These are phyloP conservation scores for Podarcis muralis DNA, from an alignment of 2,113 vertebrate genomes.

Conservation along the genomic window DNA sequence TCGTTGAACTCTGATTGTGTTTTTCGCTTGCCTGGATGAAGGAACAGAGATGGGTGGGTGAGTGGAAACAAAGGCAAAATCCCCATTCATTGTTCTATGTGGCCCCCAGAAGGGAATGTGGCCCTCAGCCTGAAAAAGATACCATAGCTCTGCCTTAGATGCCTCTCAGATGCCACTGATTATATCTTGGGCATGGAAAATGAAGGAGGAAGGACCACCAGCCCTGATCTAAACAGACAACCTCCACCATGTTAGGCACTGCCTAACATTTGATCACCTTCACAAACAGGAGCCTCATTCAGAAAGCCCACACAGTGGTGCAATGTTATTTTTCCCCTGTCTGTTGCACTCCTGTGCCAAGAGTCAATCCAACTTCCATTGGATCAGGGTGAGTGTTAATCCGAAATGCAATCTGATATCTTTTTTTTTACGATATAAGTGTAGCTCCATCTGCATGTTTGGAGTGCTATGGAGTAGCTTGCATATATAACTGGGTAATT, in stretches of 20 bases:
- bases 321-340: no score
- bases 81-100: no score
- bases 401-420: conserved; percentile 30
- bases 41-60: no score
- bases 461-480: conserved; percentile 20
- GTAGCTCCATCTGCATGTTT: conserved; percentile 45
- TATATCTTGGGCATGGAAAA: no score
- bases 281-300: background rate
- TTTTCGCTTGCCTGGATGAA: no score
- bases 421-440: conserved; percentile 42
- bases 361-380: background rate
- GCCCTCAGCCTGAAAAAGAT: no score
- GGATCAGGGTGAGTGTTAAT: conserved; percentile 8
- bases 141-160: no score
- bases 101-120: no score
- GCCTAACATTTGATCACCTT: background rate
- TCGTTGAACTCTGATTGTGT: no score
- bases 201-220: background rate
- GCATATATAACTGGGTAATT: conserved; percentile 49
- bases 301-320: no score
- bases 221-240: background rate
- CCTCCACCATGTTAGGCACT: background rate
- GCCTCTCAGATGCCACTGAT: no score
- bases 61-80: no score
- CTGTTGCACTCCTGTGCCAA: background rate